phyloP scores from a whole-genome alignment of 1,140 invertebrate genomes.

The Leguminivora glycinivorella region DNA sequence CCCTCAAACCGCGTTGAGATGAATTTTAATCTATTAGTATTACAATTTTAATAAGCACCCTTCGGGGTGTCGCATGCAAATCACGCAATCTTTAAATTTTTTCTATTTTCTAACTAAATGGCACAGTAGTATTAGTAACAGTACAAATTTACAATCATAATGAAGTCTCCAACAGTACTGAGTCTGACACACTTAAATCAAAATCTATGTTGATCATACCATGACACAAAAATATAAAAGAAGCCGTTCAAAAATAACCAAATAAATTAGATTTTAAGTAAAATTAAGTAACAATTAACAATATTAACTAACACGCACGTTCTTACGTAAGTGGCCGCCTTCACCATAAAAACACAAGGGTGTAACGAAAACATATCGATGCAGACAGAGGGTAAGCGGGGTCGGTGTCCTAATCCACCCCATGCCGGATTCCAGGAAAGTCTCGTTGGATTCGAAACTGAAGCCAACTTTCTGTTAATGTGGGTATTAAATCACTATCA shows the following conservation, averaged over 20 bases:
- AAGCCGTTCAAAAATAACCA: too few relatives aligned
- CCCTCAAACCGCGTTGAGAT: constrained; percentile 2
- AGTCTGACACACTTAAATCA: too few relatives aligned
- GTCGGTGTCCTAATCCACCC: constrained; percentile 48
- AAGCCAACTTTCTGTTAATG: constrained; percentile 23
- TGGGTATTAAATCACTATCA: constrained; percentile 16
- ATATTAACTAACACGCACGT: constrained; percentile 1
- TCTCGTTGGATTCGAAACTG: constrained; percentile 14
- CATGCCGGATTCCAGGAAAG: constrained; percentile 52
- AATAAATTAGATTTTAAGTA: too few relatives aligned
- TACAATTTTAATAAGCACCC: constrained; percentile 18
- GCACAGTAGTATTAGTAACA: too few relatives aligned
- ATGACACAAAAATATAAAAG: too few relatives aligned
- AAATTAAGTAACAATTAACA: not conserved
- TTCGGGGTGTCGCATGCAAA: not conserved
- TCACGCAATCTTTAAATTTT: too few relatives aligned
- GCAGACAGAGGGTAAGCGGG: constrained; percentile 50
- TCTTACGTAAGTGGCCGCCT: constrained; percentile 2
- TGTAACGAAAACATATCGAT: constrained; percentile 37
- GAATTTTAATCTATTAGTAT: not conserved
- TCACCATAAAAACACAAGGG: constrained; percentile 19
- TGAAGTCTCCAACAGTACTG: too few relatives aligned
- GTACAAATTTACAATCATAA: too few relatives aligned
- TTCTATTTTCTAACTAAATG: too few relatives aligned
- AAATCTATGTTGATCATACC: too few relatives aligned